A percentile compares a stretch with the other conserved stretches of the same genome.
Evolutionary conservation across 64 coral and sea anemone genomes (phyloP).

Genomic region (Anthopleura sola): DNA sequence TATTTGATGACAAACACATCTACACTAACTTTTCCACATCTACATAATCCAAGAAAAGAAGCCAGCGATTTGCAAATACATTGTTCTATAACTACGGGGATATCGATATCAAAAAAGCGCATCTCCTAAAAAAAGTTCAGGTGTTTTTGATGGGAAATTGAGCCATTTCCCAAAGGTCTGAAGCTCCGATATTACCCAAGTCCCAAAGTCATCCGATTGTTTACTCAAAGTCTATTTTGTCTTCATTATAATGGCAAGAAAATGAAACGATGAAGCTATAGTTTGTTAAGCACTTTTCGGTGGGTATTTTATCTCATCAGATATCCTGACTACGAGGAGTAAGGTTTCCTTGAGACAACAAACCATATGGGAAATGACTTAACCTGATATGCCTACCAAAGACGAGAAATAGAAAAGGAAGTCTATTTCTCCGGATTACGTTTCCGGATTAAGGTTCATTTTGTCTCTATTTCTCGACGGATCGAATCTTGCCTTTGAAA

Average conservation of each 20-base stretch:
- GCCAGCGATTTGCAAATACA: not conserved
- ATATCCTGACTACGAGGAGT: constrained; percentile 14
- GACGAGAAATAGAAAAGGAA: constrained; percentile 1
- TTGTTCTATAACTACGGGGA: not conserved
- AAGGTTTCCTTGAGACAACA: constrained; percentile 20
- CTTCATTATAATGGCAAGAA: constrained; percentile 16
- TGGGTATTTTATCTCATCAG: constrained; percentile 23
- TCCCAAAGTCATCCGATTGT: constrained; percentile 17
- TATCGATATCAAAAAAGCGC: not conserved
- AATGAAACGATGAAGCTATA: constrained; percentile 16
- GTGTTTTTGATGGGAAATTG: constrained; percentile 6
- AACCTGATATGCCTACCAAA: constrained; percentile 20
- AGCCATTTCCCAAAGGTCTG: constrained; percentile 1
- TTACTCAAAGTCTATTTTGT: constrained; percentile 13
- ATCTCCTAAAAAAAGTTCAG: not conserved
- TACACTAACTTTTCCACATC: not conserved
- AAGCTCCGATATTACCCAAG: not conserved
- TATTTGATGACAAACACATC: not conserved
- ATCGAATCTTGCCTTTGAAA: constrained; percentile 16
- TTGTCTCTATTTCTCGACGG: constrained; percentile 28
- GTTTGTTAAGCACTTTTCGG: constrained; percentile 19
- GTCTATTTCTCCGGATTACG: constrained; percentile 19
- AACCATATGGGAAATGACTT: constrained; percentile 8
- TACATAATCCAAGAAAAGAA: not conserved
- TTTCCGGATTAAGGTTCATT: constrained; percentile 35